Percentiles rank a stretch among this genome's conserved stretches.
phyloP scores from a whole-genome alignment of 2,888 invertebrate genomes.

The Eupithecia abbreviata region DNA sequence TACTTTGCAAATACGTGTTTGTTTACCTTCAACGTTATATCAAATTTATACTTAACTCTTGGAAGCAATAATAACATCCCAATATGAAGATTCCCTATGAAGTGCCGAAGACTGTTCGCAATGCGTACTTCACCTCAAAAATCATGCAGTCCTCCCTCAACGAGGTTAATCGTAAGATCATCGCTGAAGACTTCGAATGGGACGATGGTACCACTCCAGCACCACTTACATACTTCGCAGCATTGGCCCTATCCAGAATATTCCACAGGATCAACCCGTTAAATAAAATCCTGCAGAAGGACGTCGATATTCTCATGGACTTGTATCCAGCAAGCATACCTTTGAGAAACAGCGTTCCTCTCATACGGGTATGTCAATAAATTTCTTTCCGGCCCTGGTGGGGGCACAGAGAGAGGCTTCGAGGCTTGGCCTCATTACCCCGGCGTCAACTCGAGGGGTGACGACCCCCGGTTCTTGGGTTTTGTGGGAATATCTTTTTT shows the following conservation, averaged over 20 bases:
- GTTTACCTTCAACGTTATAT: background rate
- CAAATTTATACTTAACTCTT: background rate
- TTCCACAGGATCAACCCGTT: slow-evolving; percentile 82
- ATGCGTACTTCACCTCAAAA: slow-evolving; percentile 63
- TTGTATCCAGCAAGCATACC: slow-evolving; percentile 84
- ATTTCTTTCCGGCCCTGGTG: too few relatives aligned
- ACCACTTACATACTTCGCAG: slow-evolving; percentile 69
- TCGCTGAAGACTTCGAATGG: slow-evolving; percentile 78
- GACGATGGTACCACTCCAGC: slow-evolving; percentile 71
- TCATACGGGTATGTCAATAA: slow-evolving; percentile 78
- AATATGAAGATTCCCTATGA: slow-evolving; percentile 77
- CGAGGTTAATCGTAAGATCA: slow-evolving; percentile 64
- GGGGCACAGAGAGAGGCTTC: too few relatives aligned
- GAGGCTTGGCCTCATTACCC: too few relatives aligned
- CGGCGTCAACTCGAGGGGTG: too few relatives aligned
- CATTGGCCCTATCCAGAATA: slow-evolving; percentile 62
- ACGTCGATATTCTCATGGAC: slow-evolving; percentile 85
- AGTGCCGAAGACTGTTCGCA: slow-evolving; percentile 62
- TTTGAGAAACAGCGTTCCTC: slow-evolving; percentile 80
- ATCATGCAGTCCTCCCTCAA: slow-evolving; percentile 59
- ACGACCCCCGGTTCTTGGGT: too few relatives aligned
- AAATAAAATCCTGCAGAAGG: slow-evolving; percentile 80
- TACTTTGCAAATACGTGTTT: background rate
- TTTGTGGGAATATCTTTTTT: too few relatives aligned
- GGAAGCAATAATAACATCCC: background rate